Percentiles rank a stretch among this genome's conserved stretches.
Conservation (phyloP, 2,888 invertebrate genomes). For the Bedellia somnulentella region DNA sequence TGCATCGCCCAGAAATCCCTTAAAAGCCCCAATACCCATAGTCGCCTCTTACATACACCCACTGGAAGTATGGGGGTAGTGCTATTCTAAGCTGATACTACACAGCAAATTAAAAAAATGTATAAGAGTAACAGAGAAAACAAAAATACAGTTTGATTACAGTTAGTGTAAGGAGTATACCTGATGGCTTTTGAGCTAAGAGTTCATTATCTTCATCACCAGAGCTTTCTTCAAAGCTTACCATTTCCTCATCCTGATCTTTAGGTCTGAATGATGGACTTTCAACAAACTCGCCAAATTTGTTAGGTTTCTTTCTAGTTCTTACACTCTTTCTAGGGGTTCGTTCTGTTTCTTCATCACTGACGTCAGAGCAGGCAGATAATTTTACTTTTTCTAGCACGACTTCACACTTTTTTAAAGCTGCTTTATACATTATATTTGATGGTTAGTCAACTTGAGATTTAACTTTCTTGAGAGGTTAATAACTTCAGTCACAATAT, state of each 20-base stretch:
- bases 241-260: constrained; percentile 14
- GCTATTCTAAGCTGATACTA: too few species aligned
- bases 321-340: constrained; percentile 31
- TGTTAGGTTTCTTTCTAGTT: constrained; percentile 32
- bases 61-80: too few species aligned
- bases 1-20: too few species aligned
- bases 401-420: constrained; percentile 1
- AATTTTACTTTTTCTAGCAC: background rate
- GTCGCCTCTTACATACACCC: too few species aligned
- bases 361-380: constrained; percentile 1
- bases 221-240: constrained; percentile 24
- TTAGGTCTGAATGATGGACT: constrained; percentile 26
- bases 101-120: too few species aligned
- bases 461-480: too few species aligned
- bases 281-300: constrained; percentile 34
- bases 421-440: too few species aligned
- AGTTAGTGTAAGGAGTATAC: constrained; percentile 17
- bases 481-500: too few species aligned
- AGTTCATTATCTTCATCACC: constrained; percentile 12
- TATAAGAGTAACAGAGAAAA: constrained; percentile 4
- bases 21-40: too few species aligned
- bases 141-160: background rate
- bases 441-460: too few species aligned
- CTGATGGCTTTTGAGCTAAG: constrained; percentile 27
- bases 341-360: background rate